Evolutionary conservation across 2,888 invertebrate species (phyloP).

Genomic region (Dynastes hyllus): DNA sequence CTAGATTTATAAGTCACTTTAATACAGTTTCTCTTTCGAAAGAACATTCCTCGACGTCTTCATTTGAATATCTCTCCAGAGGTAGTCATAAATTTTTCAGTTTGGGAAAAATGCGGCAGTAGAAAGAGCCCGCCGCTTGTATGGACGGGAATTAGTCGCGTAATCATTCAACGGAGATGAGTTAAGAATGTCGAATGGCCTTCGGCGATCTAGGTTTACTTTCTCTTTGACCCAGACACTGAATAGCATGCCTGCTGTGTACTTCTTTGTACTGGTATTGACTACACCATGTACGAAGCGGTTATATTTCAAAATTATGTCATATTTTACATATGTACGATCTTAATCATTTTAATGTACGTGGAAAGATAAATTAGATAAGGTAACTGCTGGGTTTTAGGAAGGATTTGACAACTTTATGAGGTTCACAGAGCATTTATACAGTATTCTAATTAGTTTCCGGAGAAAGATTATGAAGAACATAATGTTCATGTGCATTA

Average conservation of each 20-base stretch:
- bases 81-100: neutral
- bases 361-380: too few species aligned
- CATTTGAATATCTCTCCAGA: conserved; percentile 25
- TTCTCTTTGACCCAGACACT: conserved; percentile 62
- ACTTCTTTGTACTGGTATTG: too few species aligned
- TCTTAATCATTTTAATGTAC: too few species aligned
- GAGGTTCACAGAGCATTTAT: too few species aligned
- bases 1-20: neutral
- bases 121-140: neutral
- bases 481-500: too few species aligned
- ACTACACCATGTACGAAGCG: neutral
- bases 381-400: too few species aligned
- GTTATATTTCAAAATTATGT: conserved; percentile 17
- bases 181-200: conserved; percentile 57
- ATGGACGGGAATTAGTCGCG: conserved; percentile 28
- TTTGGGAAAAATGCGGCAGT: neutral
- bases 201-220: conserved; percentile 56
- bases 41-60: conserved; percentile 37
- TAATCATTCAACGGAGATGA: conserved; percentile 52
- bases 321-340: neutral
- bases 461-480: too few species aligned
- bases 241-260: conserved; percentile 29
- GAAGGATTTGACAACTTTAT: too few species aligned
- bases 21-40: conserved; percentile 38
- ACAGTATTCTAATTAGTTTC: too few species aligned